Percentiles rank a stretch among this genome's conserved stretches.
Conservation (phyloP, 2,113 vertebrate species). For the Pollimyrus isidori region DNA sequence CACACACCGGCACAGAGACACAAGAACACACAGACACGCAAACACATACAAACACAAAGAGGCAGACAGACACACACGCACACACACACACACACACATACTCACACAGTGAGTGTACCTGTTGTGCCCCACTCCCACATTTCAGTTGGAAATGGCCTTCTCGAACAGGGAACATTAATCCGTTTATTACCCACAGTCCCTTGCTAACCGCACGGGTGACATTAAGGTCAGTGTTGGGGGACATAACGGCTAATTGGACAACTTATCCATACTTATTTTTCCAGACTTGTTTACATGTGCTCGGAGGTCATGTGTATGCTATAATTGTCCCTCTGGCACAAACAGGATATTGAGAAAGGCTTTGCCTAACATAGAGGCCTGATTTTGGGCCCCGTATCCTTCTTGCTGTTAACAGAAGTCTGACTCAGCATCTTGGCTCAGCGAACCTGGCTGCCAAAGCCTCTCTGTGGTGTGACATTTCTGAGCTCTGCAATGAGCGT, state of each 20-base stretch:
- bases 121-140: neutral
- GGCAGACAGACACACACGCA: neutral
- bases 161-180: neutral
- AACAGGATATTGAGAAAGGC: slow-evolving; percentile 21
- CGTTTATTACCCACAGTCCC: neutral
- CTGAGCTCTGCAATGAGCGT: slow-evolving; percentile 43
- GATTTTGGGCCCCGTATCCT: slow-evolving; percentile 3
- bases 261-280: neutral
- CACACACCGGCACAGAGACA: neutral
- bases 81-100: neutral
- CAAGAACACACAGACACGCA: neutral
- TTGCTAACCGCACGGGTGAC: neutral
- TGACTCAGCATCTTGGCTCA: slow-evolving; percentile 31
- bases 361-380: neutral
- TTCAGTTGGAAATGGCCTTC: neutral
- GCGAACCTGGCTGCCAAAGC: slow-evolving; percentile 45
- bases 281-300: neutral
- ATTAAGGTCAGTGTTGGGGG: neutral
- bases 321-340: neutral
- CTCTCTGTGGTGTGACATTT: slow-evolving; percentile 40
- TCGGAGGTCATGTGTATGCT: neutral
- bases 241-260: neutral
- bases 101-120: neutral
- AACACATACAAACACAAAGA: neutral
- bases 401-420: slow-evolving; percentile 18